phyloP scores from a whole-genome alignment of 2,888 invertebrate genomes.

The Keiferia lycopersicella region DNA sequence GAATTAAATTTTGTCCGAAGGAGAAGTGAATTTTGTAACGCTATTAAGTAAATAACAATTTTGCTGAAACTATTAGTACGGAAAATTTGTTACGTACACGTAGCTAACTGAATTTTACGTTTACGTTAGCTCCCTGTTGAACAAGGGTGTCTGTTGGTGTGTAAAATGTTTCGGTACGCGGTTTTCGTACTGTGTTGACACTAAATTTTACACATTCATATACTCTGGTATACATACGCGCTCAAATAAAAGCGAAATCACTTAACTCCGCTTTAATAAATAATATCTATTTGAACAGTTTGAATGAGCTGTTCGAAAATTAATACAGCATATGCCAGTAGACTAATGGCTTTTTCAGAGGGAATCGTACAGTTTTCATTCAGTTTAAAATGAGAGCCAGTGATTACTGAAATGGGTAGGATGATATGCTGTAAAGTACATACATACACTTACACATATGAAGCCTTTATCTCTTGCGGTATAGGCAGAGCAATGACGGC shows the following conservation, averaged over 20 bases:
- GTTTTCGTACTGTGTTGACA: constrained; percentile 2
- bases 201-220: not conserved
- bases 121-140: not conserved
- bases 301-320: constrained; percentile 59
- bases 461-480: too few relatives aligned
- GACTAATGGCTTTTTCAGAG: constrained; percentile 49
- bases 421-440: too few relatives aligned
- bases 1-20: not conserved
- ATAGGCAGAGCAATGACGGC: too few relatives aligned
- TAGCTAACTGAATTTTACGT: constrained; percentile 9
- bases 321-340: constrained; percentile 49
- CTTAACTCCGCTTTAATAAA: constrained; percentile 56
- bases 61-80: constrained; percentile 11
- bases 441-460: too few relatives aligned
- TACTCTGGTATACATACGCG: not conserved
- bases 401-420: too few relatives aligned
- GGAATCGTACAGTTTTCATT: too few relatives aligned
- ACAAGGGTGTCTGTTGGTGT: constrained; percentile 15
- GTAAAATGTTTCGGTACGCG: constrained; percentile 7
- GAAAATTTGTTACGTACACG: constrained; percentile 19
- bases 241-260: constrained; percentile 13
- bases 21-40: not conserved
- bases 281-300: constrained; percentile 59
- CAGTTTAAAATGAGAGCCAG: too few relatives aligned
- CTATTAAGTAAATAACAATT: not conserved